Percentiles rank a stretch among this genome's conserved stretches.
phyloP scores from a whole-genome alignment of 2,797 vertebrate genomes.

The Amphiprion clarkii region DNA sequence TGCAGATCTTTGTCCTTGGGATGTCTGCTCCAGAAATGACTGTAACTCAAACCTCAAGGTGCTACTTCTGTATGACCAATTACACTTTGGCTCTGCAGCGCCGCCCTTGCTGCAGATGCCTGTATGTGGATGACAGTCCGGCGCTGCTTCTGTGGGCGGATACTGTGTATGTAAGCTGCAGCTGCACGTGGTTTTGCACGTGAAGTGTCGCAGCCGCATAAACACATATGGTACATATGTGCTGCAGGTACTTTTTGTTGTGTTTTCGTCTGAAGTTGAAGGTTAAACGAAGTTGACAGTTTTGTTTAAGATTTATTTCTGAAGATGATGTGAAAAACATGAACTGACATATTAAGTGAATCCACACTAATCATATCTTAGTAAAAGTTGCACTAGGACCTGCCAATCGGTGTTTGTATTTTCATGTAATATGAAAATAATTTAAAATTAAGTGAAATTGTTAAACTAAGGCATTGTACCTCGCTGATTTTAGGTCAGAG shows the following conservation, averaged over 20 bases:
- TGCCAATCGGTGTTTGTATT: not conserved
- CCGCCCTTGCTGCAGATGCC: not conserved
- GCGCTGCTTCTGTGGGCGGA: constrained; percentile 3
- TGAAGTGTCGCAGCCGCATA: constrained; percentile 16
- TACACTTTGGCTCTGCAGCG: not conserved
- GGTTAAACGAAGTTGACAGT: not conserved
- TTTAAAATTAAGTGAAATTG: not conserved
- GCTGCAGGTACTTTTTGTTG: fast-evolving
- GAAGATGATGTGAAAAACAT: too few relatives aligned
- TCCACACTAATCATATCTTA: not conserved
- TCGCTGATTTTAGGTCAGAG: too few relatives aligned
- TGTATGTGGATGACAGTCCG: not conserved
- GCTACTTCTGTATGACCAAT: not conserved
- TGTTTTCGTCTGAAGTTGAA: not conserved
- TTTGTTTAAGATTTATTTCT: not conserved
- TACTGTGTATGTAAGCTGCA: not conserved
- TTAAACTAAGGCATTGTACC: too few relatives aligned
- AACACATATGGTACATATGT: not conserved
- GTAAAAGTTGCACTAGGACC: not conserved
- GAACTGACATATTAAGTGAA: not conserved
- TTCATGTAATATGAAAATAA: not conserved
- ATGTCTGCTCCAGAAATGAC: not conserved
- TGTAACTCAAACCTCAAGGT: constrained; percentile 5
- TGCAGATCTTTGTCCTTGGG: constrained; percentile 11
- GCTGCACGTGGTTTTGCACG: constrained; percentile 59